Evolutionary conservation across 2,797 vertebrate genomes (phyloP), one percentile per base, ranked within the genome.

Genomic region (Cirrhinus molitorella): DNA sequence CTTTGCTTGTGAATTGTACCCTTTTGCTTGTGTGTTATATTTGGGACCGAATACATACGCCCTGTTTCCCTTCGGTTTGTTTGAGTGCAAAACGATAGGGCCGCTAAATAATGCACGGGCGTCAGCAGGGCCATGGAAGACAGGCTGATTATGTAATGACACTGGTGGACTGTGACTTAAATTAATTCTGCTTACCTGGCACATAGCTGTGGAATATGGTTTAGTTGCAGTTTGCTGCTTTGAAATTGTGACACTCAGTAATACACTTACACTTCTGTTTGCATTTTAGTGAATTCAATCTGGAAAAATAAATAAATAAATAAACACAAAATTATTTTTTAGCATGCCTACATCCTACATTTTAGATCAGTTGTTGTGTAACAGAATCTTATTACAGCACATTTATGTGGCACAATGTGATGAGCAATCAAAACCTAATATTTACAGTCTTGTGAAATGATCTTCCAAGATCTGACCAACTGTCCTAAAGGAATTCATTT

Each of bases 21-120:
- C 23, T 61, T 61, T 40, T 45, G 9, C 34, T 37, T 40, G 47
- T 8, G n/a, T 55, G 47, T 37, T 43, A 21, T 43, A 45, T 34
- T 57, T 47, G 13, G 17, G 37, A 10, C 7, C 0, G 16, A 5
- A 12, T 12, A 31, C 45, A 67, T 4, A 17, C n/a, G 17, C 34
- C 8, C 63, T 4, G 49, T 55, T 31, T 83, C 25, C n/a, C 51
- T 17, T 59, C 17, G 5, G 37, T 31, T 59, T 45, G 37, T 45
- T 9, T 53, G 31, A 0, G 21, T 43, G 80, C 1, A 34, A 79
- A 72, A 34, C 6, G 80, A 82, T 73, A 71, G 66, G 10, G 7
- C 2, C 12, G 19, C 79, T 82, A 51, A 85, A 85, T 85, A 82
- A 82, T 82, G 66, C 73, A 85, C 21, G 16, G 28, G 25, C 0